phyloP scores from a whole-genome alignment of 2,888 invertebrate genomes.

The Mythimna impura region DNA sequence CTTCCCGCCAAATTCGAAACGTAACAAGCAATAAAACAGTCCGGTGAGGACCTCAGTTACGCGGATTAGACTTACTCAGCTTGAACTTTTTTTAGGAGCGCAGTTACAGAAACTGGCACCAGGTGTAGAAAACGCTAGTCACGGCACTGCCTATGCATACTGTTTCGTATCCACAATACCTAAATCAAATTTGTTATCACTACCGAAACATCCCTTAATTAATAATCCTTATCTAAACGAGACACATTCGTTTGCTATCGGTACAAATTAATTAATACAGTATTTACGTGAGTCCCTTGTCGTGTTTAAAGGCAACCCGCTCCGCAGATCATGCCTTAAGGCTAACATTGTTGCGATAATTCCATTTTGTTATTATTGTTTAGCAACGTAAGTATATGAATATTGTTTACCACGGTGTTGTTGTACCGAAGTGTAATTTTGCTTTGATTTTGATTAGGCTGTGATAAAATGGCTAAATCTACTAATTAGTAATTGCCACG shows the following conservation, averaged over 20 bases:
- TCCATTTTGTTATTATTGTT: slow-evolving; percentile 43
- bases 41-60: no score
- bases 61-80: no score
- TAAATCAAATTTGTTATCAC: slow-evolving; percentile 4
- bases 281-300: slow-evolving; percentile 83
- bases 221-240: slow-evolving; percentile 25
- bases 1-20: no score
- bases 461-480: background rate
- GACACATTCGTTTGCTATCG: slow-evolving; percentile 67
- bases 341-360: slow-evolving; percentile 59
- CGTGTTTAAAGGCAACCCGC: slow-evolving; percentile 78
- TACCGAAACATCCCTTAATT: background rate
- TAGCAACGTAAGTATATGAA: slow-evolving; percentile 9
- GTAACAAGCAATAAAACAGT: no score
- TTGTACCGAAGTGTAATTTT: background rate
- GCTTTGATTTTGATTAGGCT: background rate
- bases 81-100: no score
- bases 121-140: no score
- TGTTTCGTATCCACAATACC: background rate
- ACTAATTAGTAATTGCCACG: no score
- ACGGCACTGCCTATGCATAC: background rate
- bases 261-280: slow-evolving; percentile 87
- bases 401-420: slow-evolving; percentile 30
- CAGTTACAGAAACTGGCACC: no score
- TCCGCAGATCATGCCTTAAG: slow-evolving; percentile 70